A percentile compares a stretch with the other conserved stretches of the same genome.
Conservation (phyloP, 2,888 invertebrate species). For the Busseola fusca region DNA sequence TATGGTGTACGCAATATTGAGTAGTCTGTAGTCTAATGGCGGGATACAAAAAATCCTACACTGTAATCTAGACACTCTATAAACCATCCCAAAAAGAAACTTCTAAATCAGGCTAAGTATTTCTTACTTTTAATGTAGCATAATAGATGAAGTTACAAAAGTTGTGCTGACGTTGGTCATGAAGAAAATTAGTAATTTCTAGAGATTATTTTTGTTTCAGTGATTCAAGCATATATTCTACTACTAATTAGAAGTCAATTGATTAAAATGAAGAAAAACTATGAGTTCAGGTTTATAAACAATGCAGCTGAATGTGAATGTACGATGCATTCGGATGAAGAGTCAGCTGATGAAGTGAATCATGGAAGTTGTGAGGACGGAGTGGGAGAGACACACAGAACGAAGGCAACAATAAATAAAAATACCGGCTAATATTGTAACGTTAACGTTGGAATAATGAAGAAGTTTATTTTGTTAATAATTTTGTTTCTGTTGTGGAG, state of each 20-base stretch:
- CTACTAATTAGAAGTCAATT: constrained; percentile 53
- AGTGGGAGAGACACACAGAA: not conserved
- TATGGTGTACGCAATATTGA: not conserved
- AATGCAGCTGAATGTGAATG: constrained; percentile 53
- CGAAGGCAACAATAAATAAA: not conserved
- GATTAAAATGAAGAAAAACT: constrained; percentile 38
- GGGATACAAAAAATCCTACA: not conserved
- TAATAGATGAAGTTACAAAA: not conserved
- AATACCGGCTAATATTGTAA: not conserved
- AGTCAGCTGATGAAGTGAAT: constrained; percentile 18
- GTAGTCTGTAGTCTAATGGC: not conserved
- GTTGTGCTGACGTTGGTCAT: not conserved
- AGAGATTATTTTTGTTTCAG: constrained; percentile 36
- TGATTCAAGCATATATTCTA: constrained; percentile 52
- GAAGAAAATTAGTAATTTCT: not conserved
- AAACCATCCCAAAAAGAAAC: not conserved
- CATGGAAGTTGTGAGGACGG: not conserved
- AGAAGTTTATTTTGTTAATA: not conserved
- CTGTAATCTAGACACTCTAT: not conserved
- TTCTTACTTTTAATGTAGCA: not conserved
- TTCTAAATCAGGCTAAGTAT: not conserved
- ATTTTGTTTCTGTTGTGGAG: not conserved
- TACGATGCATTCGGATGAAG: constrained; percentile 45
- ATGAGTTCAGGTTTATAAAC: constrained; percentile 40
- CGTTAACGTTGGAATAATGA: not conserved